Base-by-base conservation (phyloP, 2,888 invertebrate species). In the Eristalinus aeneus region DNA sequence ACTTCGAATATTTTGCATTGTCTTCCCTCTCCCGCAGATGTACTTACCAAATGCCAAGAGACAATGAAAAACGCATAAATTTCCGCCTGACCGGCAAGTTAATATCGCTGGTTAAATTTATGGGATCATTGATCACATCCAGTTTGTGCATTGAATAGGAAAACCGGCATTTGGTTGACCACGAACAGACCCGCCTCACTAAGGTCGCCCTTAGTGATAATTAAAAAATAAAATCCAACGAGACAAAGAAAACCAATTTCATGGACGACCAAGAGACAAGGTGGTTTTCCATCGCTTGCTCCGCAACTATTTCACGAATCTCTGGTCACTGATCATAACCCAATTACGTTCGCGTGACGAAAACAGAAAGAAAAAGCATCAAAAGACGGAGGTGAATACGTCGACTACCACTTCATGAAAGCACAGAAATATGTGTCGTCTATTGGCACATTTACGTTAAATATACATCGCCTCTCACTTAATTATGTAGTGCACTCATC, bases 241-340 rank as follows among this genome's bases (percentile, higher is more conserved):
- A 60, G 58, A 27, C 36, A 69, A 69, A 39, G 23, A 60, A 39
- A 69, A 58, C 0, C 46, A 34, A 34, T 58, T 58, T 69, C 69
- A 58, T n/a, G 58, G 58, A 23, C 58, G 10, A 58, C 36, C 27
- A 39, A 16, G 10, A 12, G 22, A 12, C 20, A 22, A 23, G 69
- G n/a, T 36, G 36, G 36, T 16, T 56, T 34, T 58, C 32, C 10
- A 32, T 22, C 1, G 8, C 22, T n/a, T 12, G 39, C 39, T 1
- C 16, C 6, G 46, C 16, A 46, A 8, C 16, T 6, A 16, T 46
- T 46, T n/a, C 39, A 46, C 16, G 39, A 46, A n/a, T n/a, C 46
- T 16, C 46, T 16, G 16, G 16, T 16, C 46, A 16, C 46, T 46
- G 46, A 46, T 46, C 46, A 46, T 16, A 46, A 16, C 46, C 46